Base-by-base conservation (phyloP, 2,888 invertebrate species). In the Drosophila anceps region DNA sequence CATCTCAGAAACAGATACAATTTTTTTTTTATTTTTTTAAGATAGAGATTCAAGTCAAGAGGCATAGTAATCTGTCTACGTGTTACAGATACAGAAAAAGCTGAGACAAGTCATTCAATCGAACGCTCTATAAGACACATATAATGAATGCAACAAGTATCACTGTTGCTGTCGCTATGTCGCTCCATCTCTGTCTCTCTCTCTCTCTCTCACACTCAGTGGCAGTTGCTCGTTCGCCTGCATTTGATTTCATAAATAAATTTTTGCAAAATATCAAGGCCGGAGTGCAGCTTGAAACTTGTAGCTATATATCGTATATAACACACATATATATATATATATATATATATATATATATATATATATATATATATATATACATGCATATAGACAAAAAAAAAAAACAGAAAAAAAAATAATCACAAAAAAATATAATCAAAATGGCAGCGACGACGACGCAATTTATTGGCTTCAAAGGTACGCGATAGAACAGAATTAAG, bases 171-270 rank as follows among this genome's bases (percentile, higher is more conserved):
- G 72, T 83, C 83, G 71, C 59, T 70, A 54, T 85, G 44, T 71
- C 31, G 70, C 29, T 43, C 24, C 64, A 10, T 63, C 39, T 59
- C 43, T 46, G 18, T 54, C 41, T 60, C 64, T 59, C 46, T 62
- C 62, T 75, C 63, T n/a, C 9, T 24, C 20, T 35, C 20, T 5
- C 20, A 58, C 12, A 12, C 10, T n/a, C n/a, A n/a, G n/a, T 18
- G 12, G 31, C 67, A 69, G 63, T 80, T 77, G 75, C 77, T 75
- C 76, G 69, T 63, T 81, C 79, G 72, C 80, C 73, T 82, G 83
- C 86, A 87, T 87, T 87, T 90, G 90, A 90, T 87, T 87, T 87
- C 86, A 87, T 87, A 87, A 87, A 87, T 86, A 90, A 84, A 86
- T 82, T 82, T 82, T 84, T 84, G 83, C 90, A 90, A 86, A 86